Percentiles rank a stretch among this genome's conserved stretches.
Evolutionary conservation across 2,113 vertebrate species (phyloP).

Genomic region (Embiotoca jacksoni): DNA sequence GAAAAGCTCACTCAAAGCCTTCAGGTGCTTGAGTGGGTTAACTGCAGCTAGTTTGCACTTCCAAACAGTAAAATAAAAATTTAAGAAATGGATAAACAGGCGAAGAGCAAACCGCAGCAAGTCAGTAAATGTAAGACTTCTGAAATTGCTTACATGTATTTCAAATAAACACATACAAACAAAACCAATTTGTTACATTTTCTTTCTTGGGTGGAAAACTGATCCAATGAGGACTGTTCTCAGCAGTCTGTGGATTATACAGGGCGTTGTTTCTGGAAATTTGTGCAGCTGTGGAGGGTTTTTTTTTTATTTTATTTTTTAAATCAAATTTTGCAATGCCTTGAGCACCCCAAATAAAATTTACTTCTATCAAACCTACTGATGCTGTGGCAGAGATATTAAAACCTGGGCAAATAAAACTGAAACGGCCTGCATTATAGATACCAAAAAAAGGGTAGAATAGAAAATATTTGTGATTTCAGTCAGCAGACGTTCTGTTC

Average conservation of each 20-base stretch:
- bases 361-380: background rate
- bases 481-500: background rate
- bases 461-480: background rate
- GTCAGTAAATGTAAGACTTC: conserved; percentile 5
- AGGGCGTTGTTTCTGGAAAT: background rate
- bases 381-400: background rate
- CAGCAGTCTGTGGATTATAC: background rate
- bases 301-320: background rate
- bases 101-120: conserved; percentile 4
- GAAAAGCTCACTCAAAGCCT: conserved; percentile 55
- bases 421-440: conserved; percentile 16
- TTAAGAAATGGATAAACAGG: conserved; percentile 4
- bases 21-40: conserved; percentile 57
- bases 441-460: conserved; percentile 5
- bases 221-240: conserved; percentile 7
- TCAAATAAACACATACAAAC: background rate
- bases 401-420: conserved; percentile 22
- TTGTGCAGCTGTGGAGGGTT: background rate
- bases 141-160: conserved; percentile 6
- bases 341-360: conserved; percentile 14
- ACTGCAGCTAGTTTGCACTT: conserved; percentile 54
- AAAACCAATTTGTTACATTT: background rate
- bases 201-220: background rate
- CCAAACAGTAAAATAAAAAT: conserved; percentile 38
- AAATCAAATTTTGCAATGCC: conserved; percentile 1